Evolutionary conservation across 2,888 invertebrate genomes (phyloP).

Genomic region (Catonia carolina): DNA sequence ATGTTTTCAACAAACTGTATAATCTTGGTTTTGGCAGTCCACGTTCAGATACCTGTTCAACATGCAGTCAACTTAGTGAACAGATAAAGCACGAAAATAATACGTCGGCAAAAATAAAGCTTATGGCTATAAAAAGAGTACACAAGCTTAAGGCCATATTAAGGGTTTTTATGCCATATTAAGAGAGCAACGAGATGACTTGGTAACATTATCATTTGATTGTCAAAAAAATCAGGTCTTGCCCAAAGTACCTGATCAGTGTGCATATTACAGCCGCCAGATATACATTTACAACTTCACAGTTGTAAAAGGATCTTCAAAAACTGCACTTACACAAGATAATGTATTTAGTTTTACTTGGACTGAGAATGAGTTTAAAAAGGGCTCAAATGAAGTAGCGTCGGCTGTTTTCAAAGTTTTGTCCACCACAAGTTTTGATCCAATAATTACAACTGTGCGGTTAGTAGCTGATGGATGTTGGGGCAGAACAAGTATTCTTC

Average conservation of each 20-base stretch:
- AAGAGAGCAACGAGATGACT: not conserved
- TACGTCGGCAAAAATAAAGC: not conserved
- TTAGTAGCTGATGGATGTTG: too few relatives aligned
- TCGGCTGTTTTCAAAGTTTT: too few relatives aligned
- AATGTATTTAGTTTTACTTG: too few relatives aligned
- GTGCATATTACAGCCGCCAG: not conserved
- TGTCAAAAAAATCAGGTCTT: constrained; percentile 2
- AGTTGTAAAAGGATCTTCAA: too few relatives aligned
- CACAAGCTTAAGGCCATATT: not conserved
- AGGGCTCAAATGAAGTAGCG: too few relatives aligned
- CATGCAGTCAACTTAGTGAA: not conserved
- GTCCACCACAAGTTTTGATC: too few relatives aligned
- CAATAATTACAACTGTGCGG: too few relatives aligned
- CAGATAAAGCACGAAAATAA: not conserved
- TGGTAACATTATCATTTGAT: not conserved
- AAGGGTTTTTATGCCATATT: not conserved
- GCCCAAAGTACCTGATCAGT: not conserved
- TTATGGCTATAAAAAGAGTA: not conserved
- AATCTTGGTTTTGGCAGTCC: constrained; percentile 1
- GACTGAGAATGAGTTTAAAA: too few relatives aligned
- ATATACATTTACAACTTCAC: constrained; percentile 1
- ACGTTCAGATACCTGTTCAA: not conserved
- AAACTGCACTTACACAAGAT: too few relatives aligned
- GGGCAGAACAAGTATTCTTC: too few relatives aligned
- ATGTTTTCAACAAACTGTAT: not conserved